Conservation (phyloP, 2,797 vertebrate genomes). For the Neomorphus geoffroyi region DNA sequence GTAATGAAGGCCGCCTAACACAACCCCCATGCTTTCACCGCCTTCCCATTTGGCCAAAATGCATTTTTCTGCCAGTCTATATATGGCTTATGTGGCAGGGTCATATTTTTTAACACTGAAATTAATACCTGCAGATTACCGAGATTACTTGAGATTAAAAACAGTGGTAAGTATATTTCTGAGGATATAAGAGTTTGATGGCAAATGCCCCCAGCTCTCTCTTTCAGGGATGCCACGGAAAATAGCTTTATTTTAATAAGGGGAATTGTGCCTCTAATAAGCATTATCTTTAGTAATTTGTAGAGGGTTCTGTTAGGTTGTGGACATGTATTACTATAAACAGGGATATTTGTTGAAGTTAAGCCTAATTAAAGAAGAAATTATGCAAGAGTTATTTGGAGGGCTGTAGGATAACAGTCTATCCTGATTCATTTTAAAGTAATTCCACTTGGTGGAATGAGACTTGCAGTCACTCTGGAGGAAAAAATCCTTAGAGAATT, state of each 20-base stretch:
- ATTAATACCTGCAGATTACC: neutral
- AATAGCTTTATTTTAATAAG: slow-evolving; percentile 35
- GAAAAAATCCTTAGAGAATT: neutral
- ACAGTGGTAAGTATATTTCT: neutral
- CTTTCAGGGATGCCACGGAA: neutral
- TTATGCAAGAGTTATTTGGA: slow-evolving; percentile 47
- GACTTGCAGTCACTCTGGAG: neutral
- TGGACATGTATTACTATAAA: neutral
- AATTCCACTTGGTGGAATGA: slow-evolving; percentile 24
- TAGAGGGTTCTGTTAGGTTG: neutral
- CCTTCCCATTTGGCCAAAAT: neutral
- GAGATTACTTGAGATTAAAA: neutral
- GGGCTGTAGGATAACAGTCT: neutral
- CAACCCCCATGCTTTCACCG: neutral
- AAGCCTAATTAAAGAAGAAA: slow-evolving; percentile 52
- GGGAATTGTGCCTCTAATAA: neutral
- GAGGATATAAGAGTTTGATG: neutral
- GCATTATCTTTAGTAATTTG: neutral
- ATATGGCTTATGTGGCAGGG: neutral
- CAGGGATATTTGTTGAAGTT: slow-evolving; percentile 37
- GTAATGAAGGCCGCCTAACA: neutral
- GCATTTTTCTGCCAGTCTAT: neutral
- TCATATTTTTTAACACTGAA: neutral
- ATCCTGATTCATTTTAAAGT: neutral
- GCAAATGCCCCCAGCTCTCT: neutral